Base-by-base conservation (phyloP, 1,140 invertebrate genomes). In the Drosophila carrolli region DNA sequence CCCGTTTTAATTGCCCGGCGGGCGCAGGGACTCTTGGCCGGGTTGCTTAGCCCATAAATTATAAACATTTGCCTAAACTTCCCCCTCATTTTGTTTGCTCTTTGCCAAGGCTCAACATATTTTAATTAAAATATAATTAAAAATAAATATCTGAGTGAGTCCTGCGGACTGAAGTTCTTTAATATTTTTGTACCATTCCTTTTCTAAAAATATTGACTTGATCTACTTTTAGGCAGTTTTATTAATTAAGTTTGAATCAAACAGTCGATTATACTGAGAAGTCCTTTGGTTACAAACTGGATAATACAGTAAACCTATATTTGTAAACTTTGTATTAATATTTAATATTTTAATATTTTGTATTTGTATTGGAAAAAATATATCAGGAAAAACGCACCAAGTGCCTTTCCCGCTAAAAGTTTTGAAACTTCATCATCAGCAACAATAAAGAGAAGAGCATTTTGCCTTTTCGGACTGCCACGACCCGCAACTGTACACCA, bases 401-500 rank as follows among this genome's bases (percentile, higher is more conserved):
- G 44, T 6, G 13, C 0, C 11, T n/a, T 37, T 35, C 56, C 13
- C 38, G 27, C 46, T 13, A 29, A 62, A 67, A 51, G 23, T 43
- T 14, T 4, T 7, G 19, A 47, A 13, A 8, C 43, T 68, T 65
- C 47, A 53, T 68, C 60, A 68, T 38, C 37, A 50, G 9, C 35
- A 38, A 32, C 14, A 1, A 3, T 14, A 14, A 40, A 40, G 13
- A 41, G 37, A n/a, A 29, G 32, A 13, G 10, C 13, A 32, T 54
- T 55, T n/a, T 40, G 7, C 32, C 37, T 19, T 27, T 46, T 27
- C 41, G 67, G 29, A 9, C 19, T 73, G 77, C 74, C 82, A 85
- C 81, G 82, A 78, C 81, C 72, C 70, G 68, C 76, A 85, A 85
- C 82, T 88, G 83, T 85, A 82, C 78, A 68, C 56, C 68, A 58